Conservation (phyloP, 1,140 invertebrate species). For the Latrodectus geometricus region DNA sequence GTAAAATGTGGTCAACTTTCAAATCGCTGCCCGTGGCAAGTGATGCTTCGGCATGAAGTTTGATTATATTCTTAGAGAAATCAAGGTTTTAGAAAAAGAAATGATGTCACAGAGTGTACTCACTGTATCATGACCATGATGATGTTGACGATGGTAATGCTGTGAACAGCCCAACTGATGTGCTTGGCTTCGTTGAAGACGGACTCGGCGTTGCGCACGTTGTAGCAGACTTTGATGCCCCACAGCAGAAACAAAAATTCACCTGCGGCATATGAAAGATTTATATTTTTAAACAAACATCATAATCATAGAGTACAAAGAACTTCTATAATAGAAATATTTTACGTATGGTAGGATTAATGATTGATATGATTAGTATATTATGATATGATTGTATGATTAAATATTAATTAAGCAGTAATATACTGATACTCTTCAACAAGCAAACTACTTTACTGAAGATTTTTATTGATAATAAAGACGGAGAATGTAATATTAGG, state of each 20-base stretch:
- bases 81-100: too few relatives aligned
- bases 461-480: too few relatives aligned
- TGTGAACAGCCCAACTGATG: constrained; percentile 93
- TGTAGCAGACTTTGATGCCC: constrained; percentile 89
- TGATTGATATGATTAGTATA: too few relatives aligned
- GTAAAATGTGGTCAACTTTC: too few relatives aligned
- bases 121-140: constrained; percentile 91
- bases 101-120: too few relatives aligned
- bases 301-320: neutral
- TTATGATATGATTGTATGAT: too few relatives aligned
- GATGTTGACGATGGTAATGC: constrained; percentile 90
- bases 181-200: constrained; percentile 91
- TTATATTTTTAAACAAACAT: neutral
- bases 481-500: too few relatives aligned
- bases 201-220: constrained; percentile 89
- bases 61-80: too few relatives aligned
- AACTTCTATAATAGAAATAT: neutral
- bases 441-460: too few relatives aligned
- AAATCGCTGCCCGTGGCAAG: too few relatives aligned
- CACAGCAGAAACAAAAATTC: constrained; percentile 90
- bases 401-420: neutral
- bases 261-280: constrained; percentile 72
- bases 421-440: too few relatives aligned
- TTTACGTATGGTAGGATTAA: neutral
- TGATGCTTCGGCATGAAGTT: too few relatives aligned